Evolutionary conservation across 1,140 invertebrate species (phyloP).

Genomic region (Drosophila bocki): DNA sequence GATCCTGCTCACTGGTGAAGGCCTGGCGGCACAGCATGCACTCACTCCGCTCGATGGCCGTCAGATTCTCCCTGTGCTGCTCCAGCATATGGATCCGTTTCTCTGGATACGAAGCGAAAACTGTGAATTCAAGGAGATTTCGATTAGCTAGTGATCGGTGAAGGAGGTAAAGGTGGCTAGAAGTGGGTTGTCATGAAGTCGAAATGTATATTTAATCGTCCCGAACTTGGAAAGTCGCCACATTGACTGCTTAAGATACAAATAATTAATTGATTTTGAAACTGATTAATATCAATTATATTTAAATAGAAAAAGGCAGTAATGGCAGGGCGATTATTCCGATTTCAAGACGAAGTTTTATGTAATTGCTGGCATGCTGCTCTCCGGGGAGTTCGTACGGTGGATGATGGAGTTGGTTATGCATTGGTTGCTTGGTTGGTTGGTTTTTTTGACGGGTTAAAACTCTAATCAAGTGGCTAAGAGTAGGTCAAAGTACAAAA

Average conservation of each 20-base stretch:
- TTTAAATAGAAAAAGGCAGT: not conserved
- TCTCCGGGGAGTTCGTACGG: constrained; percentile 41
- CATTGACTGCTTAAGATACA: not conserved
- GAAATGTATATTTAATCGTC: constrained; percentile 28
- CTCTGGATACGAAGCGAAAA: constrained; percentile 74
- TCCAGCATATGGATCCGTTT: constrained; percentile 80
- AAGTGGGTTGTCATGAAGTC: constrained; percentile 33
- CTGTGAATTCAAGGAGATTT: constrained; percentile 23
- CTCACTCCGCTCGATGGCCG: constrained; percentile 75
- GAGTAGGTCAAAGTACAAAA: constrained; percentile 43
- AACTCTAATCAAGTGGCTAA: constrained; percentile 34
- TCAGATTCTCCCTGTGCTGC: constrained; percentile 72
- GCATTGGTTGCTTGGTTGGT: constrained; percentile 31
- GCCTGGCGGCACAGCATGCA: constrained; percentile 77
- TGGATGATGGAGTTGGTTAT: constrained; percentile 42
- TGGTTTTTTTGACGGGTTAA: constrained; percentile 12
- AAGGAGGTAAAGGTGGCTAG: not conserved
- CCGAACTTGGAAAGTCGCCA: constrained; percentile 8
- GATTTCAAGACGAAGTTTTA: constrained; percentile 11
- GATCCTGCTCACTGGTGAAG: constrained; percentile 59
- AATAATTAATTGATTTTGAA: not conserved
- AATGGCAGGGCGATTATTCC: not conserved
- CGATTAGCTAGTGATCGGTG: not conserved
- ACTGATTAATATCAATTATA: too few species aligned
- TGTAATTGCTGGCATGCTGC: constrained; percentile 56